These are phyloP conservation scores for Pterocles gutturalis DNA, from an alignment of 2,113 vertebrate genomes.

Conservation along the genomic window DNA sequence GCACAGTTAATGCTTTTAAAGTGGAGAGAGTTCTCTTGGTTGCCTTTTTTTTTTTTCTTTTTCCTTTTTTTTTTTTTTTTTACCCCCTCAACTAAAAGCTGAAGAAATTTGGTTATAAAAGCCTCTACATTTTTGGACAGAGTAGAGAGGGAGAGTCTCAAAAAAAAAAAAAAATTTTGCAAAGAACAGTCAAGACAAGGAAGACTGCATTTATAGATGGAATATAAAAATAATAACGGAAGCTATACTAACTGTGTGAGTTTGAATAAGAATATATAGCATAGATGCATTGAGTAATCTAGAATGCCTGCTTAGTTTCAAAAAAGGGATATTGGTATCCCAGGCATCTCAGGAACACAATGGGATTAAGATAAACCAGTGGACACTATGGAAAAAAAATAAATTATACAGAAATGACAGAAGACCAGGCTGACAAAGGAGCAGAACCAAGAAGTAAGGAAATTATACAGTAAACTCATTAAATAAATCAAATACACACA, in stretches of 20 bases:
- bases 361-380: not conserved
- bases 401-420: not conserved
- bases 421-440: not conserved
- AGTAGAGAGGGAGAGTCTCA: not conserved
- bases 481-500: not conserved
- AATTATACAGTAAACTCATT: not conserved
- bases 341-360: not conserved
- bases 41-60: accelerated
- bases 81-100: not conserved
- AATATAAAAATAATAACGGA: not conserved
- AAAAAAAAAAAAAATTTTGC: not conserved
- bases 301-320: not conserved
- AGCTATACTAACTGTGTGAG: not conserved
- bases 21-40: not conserved
- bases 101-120: not conserved
- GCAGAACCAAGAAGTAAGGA: not conserved
- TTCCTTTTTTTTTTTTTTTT: accelerated
- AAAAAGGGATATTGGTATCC: not conserved
- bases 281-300: not conserved
- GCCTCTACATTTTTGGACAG: not conserved
- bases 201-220: not conserved
- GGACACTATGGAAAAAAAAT: not conserved
- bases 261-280: not conserved
- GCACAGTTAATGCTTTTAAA: not conserved
- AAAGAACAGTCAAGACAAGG: not conserved